phyloP scores from a whole-genome alignment of 2,888 invertebrate genomes.

The Lasioglossum leucozonium region DNA sequence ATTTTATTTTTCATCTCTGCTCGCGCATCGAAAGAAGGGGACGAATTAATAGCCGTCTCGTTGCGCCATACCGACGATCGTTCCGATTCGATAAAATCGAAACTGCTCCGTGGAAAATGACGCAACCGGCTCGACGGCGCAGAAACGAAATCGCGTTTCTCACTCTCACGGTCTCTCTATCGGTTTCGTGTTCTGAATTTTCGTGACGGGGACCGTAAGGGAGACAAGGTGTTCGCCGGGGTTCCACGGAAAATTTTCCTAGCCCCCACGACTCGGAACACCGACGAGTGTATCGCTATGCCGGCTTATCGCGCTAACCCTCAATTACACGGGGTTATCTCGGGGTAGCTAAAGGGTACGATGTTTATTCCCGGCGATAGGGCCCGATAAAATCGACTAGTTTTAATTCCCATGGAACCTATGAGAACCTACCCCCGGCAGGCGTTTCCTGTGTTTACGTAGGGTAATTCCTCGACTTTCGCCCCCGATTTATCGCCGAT shows the following conservation, averaged over 20 bases:
- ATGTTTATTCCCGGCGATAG: constrained; percentile 77
- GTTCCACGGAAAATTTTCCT: constrained; percentile 33
- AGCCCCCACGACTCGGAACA: constrained; percentile 53
- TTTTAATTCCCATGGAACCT: constrained; percentile 75
- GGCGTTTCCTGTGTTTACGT: constrained; percentile 26
- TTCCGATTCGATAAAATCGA: constrained; percentile 50
- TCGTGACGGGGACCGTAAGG: neutral
- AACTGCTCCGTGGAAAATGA: constrained; percentile 30
- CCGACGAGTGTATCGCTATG: constrained; percentile 71
- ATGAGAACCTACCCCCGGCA: constrained; percentile 46
- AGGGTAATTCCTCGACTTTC: constrained; percentile 6
- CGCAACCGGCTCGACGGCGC: constrained; percentile 32
- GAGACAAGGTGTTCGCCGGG: constrained; percentile 12
- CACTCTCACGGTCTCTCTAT: neutral
- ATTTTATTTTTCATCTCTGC: constrained; percentile 9
- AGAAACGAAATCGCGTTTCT: constrained; percentile 2
- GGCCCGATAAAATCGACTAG: constrained; percentile 74
- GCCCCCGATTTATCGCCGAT: neutral
- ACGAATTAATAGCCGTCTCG: constrained; percentile 44
- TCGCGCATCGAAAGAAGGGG: constrained; percentile 19
- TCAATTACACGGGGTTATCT: constrained; percentile 78
- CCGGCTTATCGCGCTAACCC: constrained; percentile 76
- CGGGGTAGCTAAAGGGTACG: constrained; percentile 73
- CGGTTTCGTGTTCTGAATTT: neutral
- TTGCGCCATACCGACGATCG: constrained; percentile 51